These are phyloP conservation scores for Parelbella ahira DNA, from an alignment of 2,888 invertebrate species.

Conservation along the genomic window DNA sequence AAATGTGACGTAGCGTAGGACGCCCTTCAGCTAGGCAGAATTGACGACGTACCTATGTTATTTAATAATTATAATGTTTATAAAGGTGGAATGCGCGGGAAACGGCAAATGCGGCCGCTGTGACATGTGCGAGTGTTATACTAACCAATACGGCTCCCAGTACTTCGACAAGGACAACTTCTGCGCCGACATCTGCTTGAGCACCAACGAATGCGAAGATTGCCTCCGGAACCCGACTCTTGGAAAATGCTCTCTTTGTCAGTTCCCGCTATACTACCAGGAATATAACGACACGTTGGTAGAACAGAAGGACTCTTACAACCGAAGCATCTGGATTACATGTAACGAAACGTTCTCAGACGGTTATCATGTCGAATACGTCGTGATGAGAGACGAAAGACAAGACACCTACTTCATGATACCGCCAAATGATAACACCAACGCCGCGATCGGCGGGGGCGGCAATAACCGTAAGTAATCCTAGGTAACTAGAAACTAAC, in stretches of 20 bases:
- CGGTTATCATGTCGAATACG: conserved; percentile 43
- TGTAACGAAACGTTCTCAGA: conserved; percentile 44
- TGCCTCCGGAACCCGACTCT: conserved; percentile 45
- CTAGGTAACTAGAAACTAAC: too few relatives aligned
- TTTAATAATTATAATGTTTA: too few relatives aligned
- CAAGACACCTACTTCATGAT: conserved; percentile 45
- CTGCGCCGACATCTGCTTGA: conserved; percentile 57
- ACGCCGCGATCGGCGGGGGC: conserved; percentile 30
- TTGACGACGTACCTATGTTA: too few relatives aligned
- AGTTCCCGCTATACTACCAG: conserved; percentile 33
- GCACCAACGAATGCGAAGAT: conserved; percentile 42
- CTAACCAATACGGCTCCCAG: conserved; percentile 49
- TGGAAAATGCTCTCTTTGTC: conserved; percentile 30
- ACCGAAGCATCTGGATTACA: conserved; percentile 49
- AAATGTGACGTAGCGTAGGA: too few relatives aligned
- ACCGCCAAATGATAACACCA: conserved; percentile 39
- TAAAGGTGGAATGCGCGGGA: conserved; percentile 53
- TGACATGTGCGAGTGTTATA: conserved; percentile 53
- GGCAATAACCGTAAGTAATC: conserved; percentile 49
- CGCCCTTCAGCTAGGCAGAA: too few relatives aligned
- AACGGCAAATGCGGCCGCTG: conserved; percentile 57
- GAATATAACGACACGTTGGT: conserved; percentile 38
- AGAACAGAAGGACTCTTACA: conserved; percentile 34
- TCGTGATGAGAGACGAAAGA: conserved; percentile 41
- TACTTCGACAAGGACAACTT: conserved; percentile 52